A percentile compares a stretch with the other conserved stretches of the same genome.
phyloP scores from a whole-genome alignment of 2,797 vertebrate species.

The Pangasius macronema region DNA sequence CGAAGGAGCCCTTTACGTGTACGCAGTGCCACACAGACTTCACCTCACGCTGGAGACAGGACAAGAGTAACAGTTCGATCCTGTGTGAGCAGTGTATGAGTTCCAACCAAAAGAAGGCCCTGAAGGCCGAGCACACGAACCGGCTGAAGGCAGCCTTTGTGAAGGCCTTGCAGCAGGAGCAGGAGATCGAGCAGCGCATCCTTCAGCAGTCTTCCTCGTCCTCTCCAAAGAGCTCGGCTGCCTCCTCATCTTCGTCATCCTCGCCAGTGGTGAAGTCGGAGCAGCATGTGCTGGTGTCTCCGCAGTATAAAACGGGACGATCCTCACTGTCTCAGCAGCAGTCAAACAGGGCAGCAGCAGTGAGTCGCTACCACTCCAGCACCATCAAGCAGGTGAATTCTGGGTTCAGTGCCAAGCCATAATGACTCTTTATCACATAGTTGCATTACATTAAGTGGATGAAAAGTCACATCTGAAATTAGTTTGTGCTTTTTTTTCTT shows the following conservation, averaged over 20 bases:
- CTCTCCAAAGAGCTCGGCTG: constrained; percentile 65
- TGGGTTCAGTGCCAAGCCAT: constrained; percentile 47
- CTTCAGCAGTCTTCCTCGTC: constrained; percentile 81
- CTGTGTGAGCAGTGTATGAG: constrained; percentile 98
- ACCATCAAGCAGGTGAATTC: constrained; percentile 84
- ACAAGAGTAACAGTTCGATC: constrained; percentile 84
- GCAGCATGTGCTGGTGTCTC: constrained; percentile 71
- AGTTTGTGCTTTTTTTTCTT: background rate
- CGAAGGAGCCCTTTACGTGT: constrained; percentile 91
- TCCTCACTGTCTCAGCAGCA: constrained; percentile 59
- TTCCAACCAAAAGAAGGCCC: constrained; percentile 93
- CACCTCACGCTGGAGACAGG: constrained; percentile 97
- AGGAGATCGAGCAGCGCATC: constrained; percentile 97
- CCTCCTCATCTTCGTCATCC: constrained; percentile 65
- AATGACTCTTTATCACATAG: too few relatives aligned
- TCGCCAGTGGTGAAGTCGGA: constrained; percentile 71
- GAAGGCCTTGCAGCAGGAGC: constrained; percentile 96
- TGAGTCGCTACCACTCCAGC: constrained; percentile 79
- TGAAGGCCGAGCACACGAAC: constrained; percentile 95
- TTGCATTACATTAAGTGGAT: background rate
- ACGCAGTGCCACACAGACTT: constrained; percentile 98
- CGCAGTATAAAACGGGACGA: constrained; percentile 77
- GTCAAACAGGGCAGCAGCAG: constrained; percentile 74
- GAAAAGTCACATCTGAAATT: background rate
- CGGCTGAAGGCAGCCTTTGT: constrained; percentile 96